Conservation (phyloP, 2,113 vertebrate genomes). For the Tychaedon coryphoeus region DNA sequence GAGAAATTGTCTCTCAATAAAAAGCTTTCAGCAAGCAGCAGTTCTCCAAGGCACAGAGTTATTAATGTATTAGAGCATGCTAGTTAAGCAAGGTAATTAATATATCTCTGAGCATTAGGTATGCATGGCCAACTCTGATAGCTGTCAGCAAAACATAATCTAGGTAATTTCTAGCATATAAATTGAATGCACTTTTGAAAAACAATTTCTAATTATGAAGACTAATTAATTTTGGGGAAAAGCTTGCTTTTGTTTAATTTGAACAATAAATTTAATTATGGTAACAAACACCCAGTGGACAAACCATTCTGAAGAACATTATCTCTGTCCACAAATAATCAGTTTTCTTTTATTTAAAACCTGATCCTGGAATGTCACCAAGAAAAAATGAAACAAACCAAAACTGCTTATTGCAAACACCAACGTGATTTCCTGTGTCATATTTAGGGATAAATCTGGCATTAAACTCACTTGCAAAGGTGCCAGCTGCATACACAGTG, state of each 20-base stretch:
- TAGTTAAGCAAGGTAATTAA: slow-evolving; percentile 65
- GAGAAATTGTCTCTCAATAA: slow-evolving; percentile 12
- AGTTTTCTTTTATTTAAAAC: slow-evolving; percentile 26
- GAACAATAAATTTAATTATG: slow-evolving; percentile 48
- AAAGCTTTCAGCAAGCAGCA: neutral
- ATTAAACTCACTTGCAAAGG: neutral
- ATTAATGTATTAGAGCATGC: slow-evolving; percentile 37
- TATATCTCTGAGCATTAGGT: slow-evolving; percentile 59
- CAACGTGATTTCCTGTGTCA: neutral
- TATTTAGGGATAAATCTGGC: neutral
- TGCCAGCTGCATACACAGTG: neutral
- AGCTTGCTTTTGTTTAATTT: slow-evolving; percentile 45
- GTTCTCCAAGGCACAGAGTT: slow-evolving; percentile 25
- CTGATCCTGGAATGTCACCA: neutral
- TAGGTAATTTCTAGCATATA: slow-evolving; percentile 38
- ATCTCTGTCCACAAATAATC: slow-evolving; percentile 7
- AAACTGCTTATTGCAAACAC: neutral
- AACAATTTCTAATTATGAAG: slow-evolving; percentile 39
- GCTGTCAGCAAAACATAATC: slow-evolving; percentile 57
- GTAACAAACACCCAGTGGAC: slow-evolving; percentile 32
- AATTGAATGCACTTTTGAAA: slow-evolving; percentile 43
- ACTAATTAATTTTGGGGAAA: slow-evolving; percentile 50
- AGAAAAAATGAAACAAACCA: neutral
- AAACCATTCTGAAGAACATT: slow-evolving; percentile 15
- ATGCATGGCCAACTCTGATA: slow-evolving; percentile 38